Evolutionary conservation across 2,888 invertebrate species (phyloP), one percentile per base, ranked within the genome.

Genomic region (Drosophila paramelanica): DNA sequence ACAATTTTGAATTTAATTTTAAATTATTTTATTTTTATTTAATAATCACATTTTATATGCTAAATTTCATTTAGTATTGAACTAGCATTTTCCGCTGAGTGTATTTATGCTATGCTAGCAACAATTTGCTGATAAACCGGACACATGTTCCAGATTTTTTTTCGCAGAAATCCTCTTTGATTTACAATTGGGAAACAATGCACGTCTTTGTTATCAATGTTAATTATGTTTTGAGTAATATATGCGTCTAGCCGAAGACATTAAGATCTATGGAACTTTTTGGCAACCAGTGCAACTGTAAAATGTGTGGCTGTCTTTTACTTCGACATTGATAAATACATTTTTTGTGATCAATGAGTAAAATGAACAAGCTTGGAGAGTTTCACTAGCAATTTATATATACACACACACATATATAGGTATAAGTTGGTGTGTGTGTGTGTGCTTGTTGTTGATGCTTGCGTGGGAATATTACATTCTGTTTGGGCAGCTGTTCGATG

Each of bases 401-500:
- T 10, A 46, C 1, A 25, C 13, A 46, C 1, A 5, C 27, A 14
- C 13, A 25, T 62, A 38, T 36, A 11, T 41, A 43, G 43, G 36
- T 43, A 17, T 51, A 10, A 17, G 17, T 17, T 17, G 1, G 17
- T 17, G 17, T 17, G 20, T 20, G 20, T 20, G 2, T 20, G 23
- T 23, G 23, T 23, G 17, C 17, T 17, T n/a, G 23, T 51, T 56
- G 57, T 46, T 66, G 36, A 55, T 42, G 25, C 46, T 52, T 60
- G 72, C 56, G 76, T 72, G 74, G 67, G 74, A 75, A 72, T 59
- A 51, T 59, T 49, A 59, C 56, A 58, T 53, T 72, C 67, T 72
- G 76, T 75, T 75, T 67, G 39, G 49, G 61, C 74, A 75, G 72
- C 72, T 75, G 74, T 60, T 55, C n/a, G 3, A 36, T 56, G 11